These are phyloP conservation scores for Platanista minor DNA, from an alignment of 2,113 vertebrate species.

Conservation along the genomic window DNA sequence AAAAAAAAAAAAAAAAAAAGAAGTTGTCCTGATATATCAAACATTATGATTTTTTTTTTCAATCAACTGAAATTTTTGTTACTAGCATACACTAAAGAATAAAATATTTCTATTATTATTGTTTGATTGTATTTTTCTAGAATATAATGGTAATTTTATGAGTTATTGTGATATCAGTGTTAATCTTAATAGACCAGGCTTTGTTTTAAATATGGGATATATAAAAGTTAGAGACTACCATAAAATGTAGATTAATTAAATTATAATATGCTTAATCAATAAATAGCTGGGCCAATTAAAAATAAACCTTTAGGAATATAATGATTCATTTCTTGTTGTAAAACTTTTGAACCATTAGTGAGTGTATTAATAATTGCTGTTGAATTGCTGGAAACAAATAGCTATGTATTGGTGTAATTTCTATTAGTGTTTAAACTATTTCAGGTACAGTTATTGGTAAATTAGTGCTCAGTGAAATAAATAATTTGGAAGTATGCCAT, in stretches of 20 bases:
- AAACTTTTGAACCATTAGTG: background rate
- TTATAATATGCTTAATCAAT: background rate
- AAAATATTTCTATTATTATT: constrained; percentile 25
- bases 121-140: constrained; percentile 22
- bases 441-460: background rate
- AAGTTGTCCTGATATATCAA: constrained; percentile 38
- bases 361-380: background rate
- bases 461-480: background rate
- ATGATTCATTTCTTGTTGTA: constrained; percentile 22
- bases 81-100: constrained; percentile 28
- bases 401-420: background rate
- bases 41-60: constrained; percentile 58
- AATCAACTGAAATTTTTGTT: constrained; percentile 37
- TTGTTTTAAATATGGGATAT: constrained; percentile 20
- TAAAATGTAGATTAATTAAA: constrained; percentile 26
- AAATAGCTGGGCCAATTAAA: background rate
- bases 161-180: background rate
- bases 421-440: background rate
- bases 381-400: background rate
- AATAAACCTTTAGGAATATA: background rate
- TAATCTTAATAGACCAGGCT: background rate
- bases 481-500: background rate
- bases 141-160: background rate
- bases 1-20: no score
- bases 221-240: background rate